phyloP scores from a whole-genome alignment of 2,797 vertebrate genomes.

The Myotis myotis region DNA sequence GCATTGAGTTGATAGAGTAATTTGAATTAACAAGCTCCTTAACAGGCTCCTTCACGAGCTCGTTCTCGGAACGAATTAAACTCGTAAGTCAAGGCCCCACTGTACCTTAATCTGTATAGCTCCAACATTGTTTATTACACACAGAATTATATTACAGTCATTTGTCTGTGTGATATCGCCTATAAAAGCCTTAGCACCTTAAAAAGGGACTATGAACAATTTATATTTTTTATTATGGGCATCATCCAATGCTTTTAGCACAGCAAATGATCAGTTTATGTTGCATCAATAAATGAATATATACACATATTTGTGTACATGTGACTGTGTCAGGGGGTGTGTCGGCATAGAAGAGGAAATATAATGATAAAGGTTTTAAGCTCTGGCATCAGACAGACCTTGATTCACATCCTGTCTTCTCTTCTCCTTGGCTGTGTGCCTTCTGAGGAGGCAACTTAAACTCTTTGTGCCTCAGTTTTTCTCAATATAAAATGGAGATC shows the following conservation, averaged over 20 bases:
- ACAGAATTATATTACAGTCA: background rate
- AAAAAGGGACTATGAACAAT: background rate
- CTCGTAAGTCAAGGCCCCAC: too few species aligned
- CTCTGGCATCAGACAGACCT: background rate
- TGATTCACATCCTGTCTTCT: conserved; percentile 15
- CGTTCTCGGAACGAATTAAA: too few species aligned
- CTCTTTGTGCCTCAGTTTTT: background rate
- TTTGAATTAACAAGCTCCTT: too few species aligned
- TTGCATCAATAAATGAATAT: background rate
- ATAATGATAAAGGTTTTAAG: background rate
- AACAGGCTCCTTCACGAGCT: too few species aligned
- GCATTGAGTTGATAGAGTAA: too few species aligned
- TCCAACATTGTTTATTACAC: background rate
- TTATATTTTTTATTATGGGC: background rate
- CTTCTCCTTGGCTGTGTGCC: background rate
- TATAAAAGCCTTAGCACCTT: background rate
- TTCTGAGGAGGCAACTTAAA: background rate
- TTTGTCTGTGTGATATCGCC: background rate
- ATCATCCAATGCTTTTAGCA: background rate
- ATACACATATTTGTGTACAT: background rate
- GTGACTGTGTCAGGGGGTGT: background rate
- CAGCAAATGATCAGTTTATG: background rate
- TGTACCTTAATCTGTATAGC: background rate
- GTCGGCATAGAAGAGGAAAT: background rate
- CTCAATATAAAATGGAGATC: background rate